phyloP scores from a whole-genome alignment of 2,888 invertebrate species.

The Scaptomyza polygonia region DNA sequence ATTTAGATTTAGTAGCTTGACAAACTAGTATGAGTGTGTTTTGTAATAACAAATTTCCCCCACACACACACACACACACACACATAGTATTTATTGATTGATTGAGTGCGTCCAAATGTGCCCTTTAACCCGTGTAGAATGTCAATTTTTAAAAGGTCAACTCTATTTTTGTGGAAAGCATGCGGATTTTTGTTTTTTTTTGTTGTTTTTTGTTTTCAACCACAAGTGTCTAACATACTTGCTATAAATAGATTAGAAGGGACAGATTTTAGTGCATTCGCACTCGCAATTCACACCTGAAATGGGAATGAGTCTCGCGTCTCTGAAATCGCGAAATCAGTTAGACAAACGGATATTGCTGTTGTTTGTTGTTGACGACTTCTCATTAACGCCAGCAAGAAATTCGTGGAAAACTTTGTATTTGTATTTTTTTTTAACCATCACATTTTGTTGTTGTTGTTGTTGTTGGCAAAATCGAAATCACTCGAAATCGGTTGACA shows the following conservation, averaged over 20 bases:
- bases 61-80: not conserved
- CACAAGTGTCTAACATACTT: slow-evolving; percentile 11
- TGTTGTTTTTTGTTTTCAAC: too few relatives aligned
- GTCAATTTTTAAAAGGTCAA: slow-evolving; percentile 36
- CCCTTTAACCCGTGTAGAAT: slow-evolving; percentile 38
- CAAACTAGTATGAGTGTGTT: not conserved
- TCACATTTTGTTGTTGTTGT: not conserved
- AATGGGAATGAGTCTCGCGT: not conserved
- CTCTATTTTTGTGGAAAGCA: slow-evolving; percentile 31
- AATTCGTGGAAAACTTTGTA: slow-evolving; percentile 56
- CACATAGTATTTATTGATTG: slow-evolving; percentile 27
- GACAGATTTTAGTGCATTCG: not conserved
- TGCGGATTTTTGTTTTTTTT: not conserved
- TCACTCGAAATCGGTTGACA: slow-evolving; percentile 18
- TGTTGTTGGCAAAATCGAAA: slow-evolving; percentile 8
- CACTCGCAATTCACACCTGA: not conserved
- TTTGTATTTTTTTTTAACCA: not conserved
- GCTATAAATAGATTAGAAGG: slow-evolving; percentile 38
- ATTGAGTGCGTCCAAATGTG: slow-evolving; percentile 31
- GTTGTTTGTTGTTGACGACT: slow-evolving; percentile 61
- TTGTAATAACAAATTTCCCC: slow-evolving; percentile 21
- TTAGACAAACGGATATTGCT: slow-evolving; percentile 59
- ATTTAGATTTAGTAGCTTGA: too few relatives aligned
- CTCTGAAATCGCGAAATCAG: slow-evolving; percentile 36
- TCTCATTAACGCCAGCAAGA: slow-evolving; percentile 48